Percentiles rank a stretch among this genome's conserved stretches.
Evolutionary conservation across 2,113 vertebrate genomes (phyloP).

Genomic region (Machaerirhynchus nigripectus): DNA sequence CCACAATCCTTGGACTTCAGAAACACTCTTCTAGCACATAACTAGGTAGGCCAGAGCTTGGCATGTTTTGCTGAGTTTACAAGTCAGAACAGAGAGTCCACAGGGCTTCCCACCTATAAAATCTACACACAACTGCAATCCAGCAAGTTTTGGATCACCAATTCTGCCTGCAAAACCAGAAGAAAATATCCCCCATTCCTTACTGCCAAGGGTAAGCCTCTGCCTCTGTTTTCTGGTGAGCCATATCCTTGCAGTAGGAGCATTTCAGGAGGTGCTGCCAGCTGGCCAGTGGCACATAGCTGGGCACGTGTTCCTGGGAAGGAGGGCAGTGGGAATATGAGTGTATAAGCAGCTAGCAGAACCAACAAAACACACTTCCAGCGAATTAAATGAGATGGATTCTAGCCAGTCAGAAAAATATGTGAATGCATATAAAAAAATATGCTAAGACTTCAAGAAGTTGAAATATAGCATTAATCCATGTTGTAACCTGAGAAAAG

Average conservation of each 20-base stretch:
- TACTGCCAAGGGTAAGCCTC: not conserved
- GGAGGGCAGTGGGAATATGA: not conserved
- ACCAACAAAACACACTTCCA: not conserved
- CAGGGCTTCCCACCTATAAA: not conserved
- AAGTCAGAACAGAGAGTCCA: not conserved
- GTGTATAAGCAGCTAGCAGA: not conserved
- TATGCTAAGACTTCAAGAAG: not conserved
- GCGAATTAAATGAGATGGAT: not conserved
- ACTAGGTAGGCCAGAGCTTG: not conserved
- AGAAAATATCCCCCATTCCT: not conserved
- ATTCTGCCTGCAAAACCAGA: not conserved
- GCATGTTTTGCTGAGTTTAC: not conserved
- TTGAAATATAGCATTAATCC: not conserved
- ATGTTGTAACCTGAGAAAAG: not conserved
- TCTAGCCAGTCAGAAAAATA: not conserved
- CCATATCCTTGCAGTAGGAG: not conserved
- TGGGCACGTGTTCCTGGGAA: not conserved
- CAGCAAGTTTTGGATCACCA: not conserved
- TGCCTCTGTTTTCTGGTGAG: not conserved
- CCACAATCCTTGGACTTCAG: accelerated
- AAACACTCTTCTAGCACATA: not conserved
- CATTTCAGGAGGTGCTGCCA: not conserved
- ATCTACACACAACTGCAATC: not conserved
- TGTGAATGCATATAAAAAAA: not conserved
- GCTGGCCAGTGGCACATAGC: not conserved